Percentiles rank a stretch among this genome's conserved stretches.
Evolutionary conservation across 2,888 invertebrate genomes (phyloP).

Genomic region (Eupeodes luniger): DNA sequence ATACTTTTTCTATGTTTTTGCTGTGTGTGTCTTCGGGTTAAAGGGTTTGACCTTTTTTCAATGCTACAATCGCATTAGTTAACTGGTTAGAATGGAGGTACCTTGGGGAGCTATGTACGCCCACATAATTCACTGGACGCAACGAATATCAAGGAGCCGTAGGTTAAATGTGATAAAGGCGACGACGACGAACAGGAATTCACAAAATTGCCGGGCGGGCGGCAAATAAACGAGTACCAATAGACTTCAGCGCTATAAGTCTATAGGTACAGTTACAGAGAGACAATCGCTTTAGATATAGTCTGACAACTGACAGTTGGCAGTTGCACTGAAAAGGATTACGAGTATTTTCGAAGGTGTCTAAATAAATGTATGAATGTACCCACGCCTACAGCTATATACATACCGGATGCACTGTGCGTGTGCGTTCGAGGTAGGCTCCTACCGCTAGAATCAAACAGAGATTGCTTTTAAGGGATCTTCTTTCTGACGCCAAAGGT

Average conservation of each 20-base stretch:
- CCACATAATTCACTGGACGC: conserved; percentile 65
- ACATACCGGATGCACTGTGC: too few species aligned
- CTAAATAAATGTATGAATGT: neutral
- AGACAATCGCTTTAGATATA: neutral
- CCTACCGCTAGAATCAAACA: conserved; percentile 32
- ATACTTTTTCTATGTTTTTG: too few species aligned
- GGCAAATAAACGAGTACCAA: neutral
- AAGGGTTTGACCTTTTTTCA: conserved; percentile 50
- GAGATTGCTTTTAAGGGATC: conserved; percentile 64
- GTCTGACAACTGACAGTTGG: conserved; percentile 47
- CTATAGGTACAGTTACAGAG: neutral
- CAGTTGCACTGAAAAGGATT: conserved; percentile 45
- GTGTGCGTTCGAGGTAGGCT: conserved; percentile 33
- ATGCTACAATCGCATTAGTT: conserved; percentile 62
- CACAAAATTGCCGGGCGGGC: conserved; percentile 12
- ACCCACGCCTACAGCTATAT: neutral
- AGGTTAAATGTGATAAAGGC: conserved; percentile 61
- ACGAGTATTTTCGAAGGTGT: conserved; percentile 18
- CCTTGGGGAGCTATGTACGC: conserved; percentile 43
- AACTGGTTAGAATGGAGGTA: conserved; percentile 45
- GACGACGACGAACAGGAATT: conserved; percentile 45
- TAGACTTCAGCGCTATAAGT: neutral
- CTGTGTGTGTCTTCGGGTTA: conserved; percentile 21
- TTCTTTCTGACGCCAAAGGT: conserved; percentile 50
- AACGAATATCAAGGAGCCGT: conserved; percentile 40